Conservation (phyloP, 2,113 vertebrate genomes). For the Paraplagusia blochii region DNA sequence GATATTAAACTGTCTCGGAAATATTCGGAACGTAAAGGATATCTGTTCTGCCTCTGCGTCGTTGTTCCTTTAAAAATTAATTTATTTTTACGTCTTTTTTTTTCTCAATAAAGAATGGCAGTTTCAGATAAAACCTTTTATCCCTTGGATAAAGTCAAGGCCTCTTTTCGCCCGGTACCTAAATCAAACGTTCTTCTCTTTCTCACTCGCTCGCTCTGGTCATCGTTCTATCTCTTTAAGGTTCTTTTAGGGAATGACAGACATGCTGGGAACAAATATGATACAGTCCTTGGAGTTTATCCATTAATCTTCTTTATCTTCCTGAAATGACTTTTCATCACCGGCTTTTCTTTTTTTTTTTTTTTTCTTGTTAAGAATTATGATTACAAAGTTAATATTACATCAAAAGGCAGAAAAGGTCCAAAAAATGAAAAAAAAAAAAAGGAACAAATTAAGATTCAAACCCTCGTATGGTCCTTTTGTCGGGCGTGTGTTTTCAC, state of each 20-base stretch:
- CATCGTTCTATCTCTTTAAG: constrained; percentile 55
- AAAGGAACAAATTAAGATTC: constrained; percentile 63
- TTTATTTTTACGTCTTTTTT: constrained; percentile 27
- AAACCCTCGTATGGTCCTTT: constrained; percentile 57
- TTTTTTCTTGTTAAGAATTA: constrained; percentile 86
- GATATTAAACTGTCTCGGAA: constrained; percentile 67
- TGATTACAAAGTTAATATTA: constrained; percentile 91
- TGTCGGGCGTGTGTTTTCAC: constrained; percentile 33
- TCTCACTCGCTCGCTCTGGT: constrained; percentile 65
- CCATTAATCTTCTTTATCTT: constrained; percentile 66
- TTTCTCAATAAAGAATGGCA: constrained; percentile 79
- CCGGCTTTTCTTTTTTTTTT: constrained; percentile 66
- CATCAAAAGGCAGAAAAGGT: constrained; percentile 81
- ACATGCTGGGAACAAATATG: constrained; percentile 89
- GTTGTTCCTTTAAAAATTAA: constrained; percentile 71
- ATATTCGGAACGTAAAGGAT: constrained; percentile 62
- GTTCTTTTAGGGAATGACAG: constrained; percentile 86
- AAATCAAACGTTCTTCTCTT: constrained; percentile 71
- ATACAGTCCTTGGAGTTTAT: constrained; percentile 76
- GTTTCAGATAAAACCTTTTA: constrained; percentile 79
- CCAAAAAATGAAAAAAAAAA: constrained; percentile 68
- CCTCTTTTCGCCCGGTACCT: constrained; percentile 81
- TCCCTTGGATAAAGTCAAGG: constrained; percentile 81
- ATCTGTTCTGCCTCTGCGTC: constrained; percentile 70
- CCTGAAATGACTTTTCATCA: constrained; percentile 66